Evolutionary conservation across 2,888 invertebrate genomes (phyloP).

Genomic region (Strigamia crassipes): DNA sequence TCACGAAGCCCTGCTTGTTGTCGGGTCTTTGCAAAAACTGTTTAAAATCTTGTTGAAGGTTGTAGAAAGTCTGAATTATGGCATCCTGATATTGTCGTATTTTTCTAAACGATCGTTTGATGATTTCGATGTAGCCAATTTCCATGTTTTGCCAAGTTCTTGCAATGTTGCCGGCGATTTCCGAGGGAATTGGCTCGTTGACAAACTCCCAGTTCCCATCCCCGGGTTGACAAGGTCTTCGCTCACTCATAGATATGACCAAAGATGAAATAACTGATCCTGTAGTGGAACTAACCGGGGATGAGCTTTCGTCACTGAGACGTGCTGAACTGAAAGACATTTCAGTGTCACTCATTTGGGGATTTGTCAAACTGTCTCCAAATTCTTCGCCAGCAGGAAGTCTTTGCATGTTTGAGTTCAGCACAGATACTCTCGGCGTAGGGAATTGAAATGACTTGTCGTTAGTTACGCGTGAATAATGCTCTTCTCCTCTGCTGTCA

Average conservation of each 20-base stretch:
- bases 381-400: not conserved
- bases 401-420: not conserved
- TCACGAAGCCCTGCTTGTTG: slow-evolving; percentile 22
- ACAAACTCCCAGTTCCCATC: slow-evolving; percentile 20
- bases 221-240: slow-evolving; percentile 35
- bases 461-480: not conserved
- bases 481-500: not conserved
- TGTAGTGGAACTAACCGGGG: not conserved
- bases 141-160: slow-evolving; percentile 44
- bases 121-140: slow-evolving; percentile 17
- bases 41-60: slow-evolving; percentile 31
- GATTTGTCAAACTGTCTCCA: not conserved
- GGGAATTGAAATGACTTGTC: not conserved
- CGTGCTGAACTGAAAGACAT: not conserved
- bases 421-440: not conserved
- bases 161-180: not conserved
- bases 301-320: not conserved
- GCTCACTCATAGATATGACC: not conserved
- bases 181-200: not conserved
- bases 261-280: not conserved
- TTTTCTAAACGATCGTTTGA: slow-evolving; percentile 26
- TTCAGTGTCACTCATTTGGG: not conserved
- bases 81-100: slow-evolving; percentile 8
- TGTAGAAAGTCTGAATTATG: slow-evolving; percentile 11
- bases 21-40: slow-evolving; percentile 18